Conservation (phyloP, 2,888 invertebrate genomes). For the Brassicogethes aeneus region DNA sequence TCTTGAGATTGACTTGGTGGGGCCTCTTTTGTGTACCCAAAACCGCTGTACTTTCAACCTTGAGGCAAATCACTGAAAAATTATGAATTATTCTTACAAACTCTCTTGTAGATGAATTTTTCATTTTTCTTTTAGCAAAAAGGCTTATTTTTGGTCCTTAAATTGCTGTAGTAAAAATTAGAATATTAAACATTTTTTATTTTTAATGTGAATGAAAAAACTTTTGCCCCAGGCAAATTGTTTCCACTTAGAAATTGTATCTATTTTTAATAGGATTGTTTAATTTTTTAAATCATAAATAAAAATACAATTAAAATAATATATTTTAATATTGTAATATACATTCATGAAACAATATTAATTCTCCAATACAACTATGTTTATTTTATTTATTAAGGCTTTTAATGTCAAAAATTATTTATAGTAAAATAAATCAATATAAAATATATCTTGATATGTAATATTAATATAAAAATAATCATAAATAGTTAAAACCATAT, state of each 20-base stretch:
- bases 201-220: too few relatives aligned
- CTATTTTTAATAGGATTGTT: too few relatives aligned
- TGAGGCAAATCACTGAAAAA: slow-evolving; percentile 62
- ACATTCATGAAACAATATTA: background rate
- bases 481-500: background rate
- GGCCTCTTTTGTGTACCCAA: slow-evolving; percentile 77
- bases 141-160: slow-evolving; percentile 63
- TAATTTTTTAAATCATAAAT: too few relatives aligned
- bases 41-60: slow-evolving; percentile 84
- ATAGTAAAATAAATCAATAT: background rate
- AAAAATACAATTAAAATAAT: slow-evolving; percentile 1
- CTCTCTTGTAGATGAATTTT: slow-evolving; percentile 65
- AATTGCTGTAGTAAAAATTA: too few relatives aligned
- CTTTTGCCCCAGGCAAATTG: too few relatives aligned
- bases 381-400: background rate
- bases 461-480: background rate
- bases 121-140: slow-evolving; percentile 61
- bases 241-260: too few relatives aligned
- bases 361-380: background rate
- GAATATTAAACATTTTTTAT: too few relatives aligned
- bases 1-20: slow-evolving; percentile 70
- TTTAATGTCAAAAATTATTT: background rate
- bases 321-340: background rate
- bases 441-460: background rate
- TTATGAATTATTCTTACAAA: slow-evolving; percentile 35